These are phyloP conservation scores for Takifugu rubripes DNA, from an alignment of 2,797 vertebrate species.

Conservation along the genomic window DNA sequence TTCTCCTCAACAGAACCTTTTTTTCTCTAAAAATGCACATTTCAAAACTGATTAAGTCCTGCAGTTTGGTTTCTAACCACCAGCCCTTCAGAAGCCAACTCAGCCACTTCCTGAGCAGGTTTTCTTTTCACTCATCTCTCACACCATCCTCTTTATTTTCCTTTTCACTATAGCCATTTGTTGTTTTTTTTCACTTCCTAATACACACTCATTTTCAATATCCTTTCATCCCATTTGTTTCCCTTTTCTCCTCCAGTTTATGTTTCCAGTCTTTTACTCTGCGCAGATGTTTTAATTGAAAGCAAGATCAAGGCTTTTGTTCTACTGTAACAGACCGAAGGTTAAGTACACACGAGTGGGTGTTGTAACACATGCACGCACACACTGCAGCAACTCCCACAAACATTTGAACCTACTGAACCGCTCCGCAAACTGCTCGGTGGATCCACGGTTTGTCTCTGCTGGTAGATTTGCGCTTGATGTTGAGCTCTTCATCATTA, in stretches of 20 bases:
- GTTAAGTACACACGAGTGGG: conserved; percentile 12
- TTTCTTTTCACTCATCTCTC: conserved; percentile 21
- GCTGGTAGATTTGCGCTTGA: conserved; percentile 27
- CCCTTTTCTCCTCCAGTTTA: background rate
- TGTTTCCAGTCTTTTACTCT: conserved; percentile 55
- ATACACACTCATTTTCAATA: background rate
- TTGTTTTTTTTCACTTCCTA: conserved; percentile 9
- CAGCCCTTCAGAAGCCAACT: conserved; percentile 35
- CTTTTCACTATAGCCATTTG: conserved; percentile 6
- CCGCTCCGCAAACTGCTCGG: background rate
- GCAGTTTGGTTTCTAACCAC: conserved; percentile 50
- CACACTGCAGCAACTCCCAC: conserved; percentile 1
- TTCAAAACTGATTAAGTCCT: background rate
- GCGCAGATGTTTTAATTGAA: conserved; percentile 73
- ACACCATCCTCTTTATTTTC: background rate
- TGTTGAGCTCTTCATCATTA: conserved; percentile 32
- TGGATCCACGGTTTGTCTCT: background rate
- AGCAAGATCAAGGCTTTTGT: conserved; percentile 49
- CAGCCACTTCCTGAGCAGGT: conserved; percentile 34
- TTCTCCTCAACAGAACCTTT: background rate
- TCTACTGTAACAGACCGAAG: conserved; percentile 38
- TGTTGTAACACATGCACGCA: conserved; percentile 21
- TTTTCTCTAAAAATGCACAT: too few relatives aligned
- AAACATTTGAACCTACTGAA: conserved; percentile 14
- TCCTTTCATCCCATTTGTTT: conserved; percentile 1